Conservation (phyloP, 2,113 vertebrate genomes). For the Sceloporus tristichus region DNA sequence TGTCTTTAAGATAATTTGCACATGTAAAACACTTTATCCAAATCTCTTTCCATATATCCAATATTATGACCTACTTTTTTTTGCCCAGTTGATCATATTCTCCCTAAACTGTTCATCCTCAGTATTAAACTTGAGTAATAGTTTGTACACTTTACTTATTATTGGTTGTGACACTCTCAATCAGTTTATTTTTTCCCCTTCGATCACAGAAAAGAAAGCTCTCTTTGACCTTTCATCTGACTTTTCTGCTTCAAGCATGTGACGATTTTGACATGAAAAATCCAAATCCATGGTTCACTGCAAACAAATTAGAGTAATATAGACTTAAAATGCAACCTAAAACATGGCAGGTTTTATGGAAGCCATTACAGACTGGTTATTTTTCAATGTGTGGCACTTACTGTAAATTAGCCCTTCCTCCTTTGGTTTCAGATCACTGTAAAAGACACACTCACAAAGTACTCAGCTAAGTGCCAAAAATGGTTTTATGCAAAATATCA, state of each 20-base stretch:
- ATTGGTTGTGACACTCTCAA: too few relatives aligned
- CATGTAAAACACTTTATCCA: too few relatives aligned
- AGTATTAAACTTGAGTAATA: too few relatives aligned
- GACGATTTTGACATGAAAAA: slow-evolving; percentile 34
- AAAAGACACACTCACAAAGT: slow-evolving; percentile 25
- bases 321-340: slow-evolving; percentile 37
- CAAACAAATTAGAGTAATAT: slow-evolving; percentile 15
- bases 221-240: slow-evolving; percentile 31
- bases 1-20: too few relatives aligned
- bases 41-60: too few relatives aligned
- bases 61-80: too few relatives aligned
- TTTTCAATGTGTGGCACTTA: slow-evolving; percentile 30
- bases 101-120: too few relatives aligned
- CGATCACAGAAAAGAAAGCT: not conserved
- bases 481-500: slow-evolving; percentile 20
- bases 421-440: slow-evolving; percentile 38
- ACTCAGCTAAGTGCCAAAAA: slow-evolving; percentile 28
- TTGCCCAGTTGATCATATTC: too few relatives aligned
- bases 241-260: slow-evolving; percentile 27
- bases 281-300: not conserved
- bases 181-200: not conserved
- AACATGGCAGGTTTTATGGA: not conserved
- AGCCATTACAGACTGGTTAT: slow-evolving; percentile 14
- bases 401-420: slow-evolving; percentile 31
- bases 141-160: too few relatives aligned